Percentiles rank a stretch among this genome's conserved stretches.
These are phyloP conservation scores for Azemiops feae DNA, from an alignment of 2,113 vertebrate genomes.

Conservation along the genomic window DNA sequence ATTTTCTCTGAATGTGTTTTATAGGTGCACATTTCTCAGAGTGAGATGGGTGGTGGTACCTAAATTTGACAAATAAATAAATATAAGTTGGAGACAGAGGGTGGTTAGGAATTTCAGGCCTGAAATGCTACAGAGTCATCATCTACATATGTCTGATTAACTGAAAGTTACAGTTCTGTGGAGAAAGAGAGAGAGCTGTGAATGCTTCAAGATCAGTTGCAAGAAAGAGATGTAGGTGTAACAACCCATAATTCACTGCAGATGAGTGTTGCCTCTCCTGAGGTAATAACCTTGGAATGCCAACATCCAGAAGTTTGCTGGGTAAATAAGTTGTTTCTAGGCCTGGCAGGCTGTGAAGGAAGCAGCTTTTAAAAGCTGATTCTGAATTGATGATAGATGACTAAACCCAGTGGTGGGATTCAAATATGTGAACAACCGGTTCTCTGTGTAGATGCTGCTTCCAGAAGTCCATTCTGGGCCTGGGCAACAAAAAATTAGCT, in stretches of 20 bases:
- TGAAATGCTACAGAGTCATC: neutral
- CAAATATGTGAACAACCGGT: too few species aligned
- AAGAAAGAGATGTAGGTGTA: neutral
- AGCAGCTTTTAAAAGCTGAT: neutral
- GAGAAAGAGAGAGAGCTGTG: neutral
- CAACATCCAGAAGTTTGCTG: neutral
- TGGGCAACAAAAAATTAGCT: too few species aligned
- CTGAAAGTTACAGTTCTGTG: neutral
- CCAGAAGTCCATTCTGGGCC: too few species aligned
- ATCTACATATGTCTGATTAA: neutral
- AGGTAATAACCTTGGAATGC: neutral
- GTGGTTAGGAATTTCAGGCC: neutral
- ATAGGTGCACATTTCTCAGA: neutral
- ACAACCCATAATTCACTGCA: neutral
- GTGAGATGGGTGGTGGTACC: neutral
- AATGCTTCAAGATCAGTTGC: neutral
- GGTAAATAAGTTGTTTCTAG: neutral
- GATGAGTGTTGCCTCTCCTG: neutral
- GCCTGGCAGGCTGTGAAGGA: neutral
- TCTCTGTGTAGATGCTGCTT: too few species aligned
- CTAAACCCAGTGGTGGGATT: too few species aligned
- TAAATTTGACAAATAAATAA: neutral
- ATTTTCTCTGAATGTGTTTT: neutral
- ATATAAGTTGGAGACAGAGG: neutral
- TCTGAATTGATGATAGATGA: conserved; percentile 34